Conservation (phyloP, 2,888 invertebrate genomes). For the Cryptus armator region DNA sequence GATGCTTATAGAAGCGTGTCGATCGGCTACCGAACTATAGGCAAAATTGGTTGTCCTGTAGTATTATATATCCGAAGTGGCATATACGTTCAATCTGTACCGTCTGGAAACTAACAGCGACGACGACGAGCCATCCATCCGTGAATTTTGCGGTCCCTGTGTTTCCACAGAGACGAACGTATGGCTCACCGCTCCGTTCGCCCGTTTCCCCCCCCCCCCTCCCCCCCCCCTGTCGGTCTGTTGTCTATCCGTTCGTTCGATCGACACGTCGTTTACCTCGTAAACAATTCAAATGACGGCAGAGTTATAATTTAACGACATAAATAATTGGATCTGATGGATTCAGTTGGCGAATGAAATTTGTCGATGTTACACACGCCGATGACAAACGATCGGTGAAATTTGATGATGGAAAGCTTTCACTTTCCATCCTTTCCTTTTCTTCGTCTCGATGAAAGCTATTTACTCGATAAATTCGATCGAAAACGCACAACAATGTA, state of each 20-base stretch:
- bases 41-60: constrained; percentile 30
- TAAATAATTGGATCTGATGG: constrained; percentile 50
- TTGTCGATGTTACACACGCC: too few species aligned
- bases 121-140: constrained; percentile 56
- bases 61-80: constrained; percentile 7
- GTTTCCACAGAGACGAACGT: constrained; percentile 49
- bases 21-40: constrained; percentile 34
- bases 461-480: too few species aligned
- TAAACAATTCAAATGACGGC: constrained; percentile 55
- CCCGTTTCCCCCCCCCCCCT: constrained; percentile 4
- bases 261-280: constrained; percentile 55
- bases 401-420: too few species aligned
- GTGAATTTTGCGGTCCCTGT: constrained; percentile 65
- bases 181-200: constrained; percentile 28
- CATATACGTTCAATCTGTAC: constrained; percentile 50
- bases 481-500: too few species aligned
- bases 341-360: neutral
- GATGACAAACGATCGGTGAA: too few species aligned
- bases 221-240: neutral
- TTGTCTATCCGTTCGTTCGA: constrained; percentile 19
- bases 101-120: constrained; percentile 55
- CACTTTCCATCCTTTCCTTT: too few species aligned
- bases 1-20: constrained; percentile 63
- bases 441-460: too few species aligned
- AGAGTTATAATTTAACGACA: constrained; percentile 49